These are phyloP conservation scores for Oriolus oriolus DNA, from an alignment of 2,113 vertebrate genomes.

Conservation along the genomic window DNA sequence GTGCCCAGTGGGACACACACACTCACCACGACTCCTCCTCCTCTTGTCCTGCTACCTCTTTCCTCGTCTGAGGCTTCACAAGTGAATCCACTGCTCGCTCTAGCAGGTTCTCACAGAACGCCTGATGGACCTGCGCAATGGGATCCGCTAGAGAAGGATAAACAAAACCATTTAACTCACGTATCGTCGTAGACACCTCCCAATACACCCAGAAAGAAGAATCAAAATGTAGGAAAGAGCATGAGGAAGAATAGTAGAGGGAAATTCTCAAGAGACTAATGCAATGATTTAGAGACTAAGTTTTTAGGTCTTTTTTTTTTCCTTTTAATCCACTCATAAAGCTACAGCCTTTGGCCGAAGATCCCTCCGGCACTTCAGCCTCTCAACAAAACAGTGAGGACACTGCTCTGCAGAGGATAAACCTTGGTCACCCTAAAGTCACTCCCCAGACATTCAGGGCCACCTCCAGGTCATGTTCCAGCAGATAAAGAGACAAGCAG, in stretches of 20 bases:
- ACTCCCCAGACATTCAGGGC: background rate
- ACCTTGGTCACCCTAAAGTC: background rate
- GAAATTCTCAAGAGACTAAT: background rate
- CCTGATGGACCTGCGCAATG: conserved; percentile 91
- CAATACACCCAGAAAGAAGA: background rate
- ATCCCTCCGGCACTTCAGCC: background rate
- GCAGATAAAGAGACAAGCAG: background rate
- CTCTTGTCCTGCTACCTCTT: conserved; percentile 58
- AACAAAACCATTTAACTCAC: background rate
- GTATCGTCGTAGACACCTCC: accelerated
- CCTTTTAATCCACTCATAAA: background rate
- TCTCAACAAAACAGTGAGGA: background rate
- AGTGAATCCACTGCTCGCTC: conserved; percentile 89
- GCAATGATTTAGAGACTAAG: background rate
- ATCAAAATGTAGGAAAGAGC: background rate
- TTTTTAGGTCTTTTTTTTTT: background rate
- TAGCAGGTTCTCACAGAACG: conserved; percentile 92
- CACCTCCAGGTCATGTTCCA: background rate
- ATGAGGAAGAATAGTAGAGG: background rate
- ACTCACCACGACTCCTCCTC: conserved; percentile 74
- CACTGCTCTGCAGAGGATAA: background rate
- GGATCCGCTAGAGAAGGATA: conserved; percentile 80
- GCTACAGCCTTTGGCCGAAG: background rate
- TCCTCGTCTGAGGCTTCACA: conserved; percentile 82
- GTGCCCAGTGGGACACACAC: background rate